Percentiles rank a stretch among this genome's conserved stretches.
These are phyloP conservation scores for Rhinoptilus africanus DNA, from an alignment of 2,113 vertebrate genomes.

Conservation along the genomic window DNA sequence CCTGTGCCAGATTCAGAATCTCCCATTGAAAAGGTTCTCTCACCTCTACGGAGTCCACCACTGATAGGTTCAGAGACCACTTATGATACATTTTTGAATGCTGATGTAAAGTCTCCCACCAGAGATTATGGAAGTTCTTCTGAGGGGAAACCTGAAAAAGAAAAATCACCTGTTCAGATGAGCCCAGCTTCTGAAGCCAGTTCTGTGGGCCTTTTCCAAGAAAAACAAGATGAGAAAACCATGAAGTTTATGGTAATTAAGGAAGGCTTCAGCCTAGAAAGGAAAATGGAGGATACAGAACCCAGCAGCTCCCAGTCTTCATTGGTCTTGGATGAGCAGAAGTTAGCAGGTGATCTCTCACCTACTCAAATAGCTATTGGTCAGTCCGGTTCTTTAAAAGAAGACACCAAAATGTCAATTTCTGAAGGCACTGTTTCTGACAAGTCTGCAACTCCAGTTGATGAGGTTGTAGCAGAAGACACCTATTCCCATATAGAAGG, in stretches of 20 bases:
- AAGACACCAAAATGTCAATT: slow-evolving; percentile 98
- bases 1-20: slow-evolving; percentile 80
- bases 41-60: slow-evolving; percentile 78
- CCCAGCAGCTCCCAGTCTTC: slow-evolving; percentile 62
- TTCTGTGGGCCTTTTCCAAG: slow-evolving; percentile 58
- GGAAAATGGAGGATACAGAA: slow-evolving; percentile 49
- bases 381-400: slow-evolving; percentile 84
- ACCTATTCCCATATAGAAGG: slow-evolving; percentile 92
- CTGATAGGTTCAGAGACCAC: slow-evolving; percentile 74
- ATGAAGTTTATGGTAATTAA: not conserved
- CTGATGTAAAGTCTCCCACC: slow-evolving; percentile 59
- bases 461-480: slow-evolving; percentile 93
- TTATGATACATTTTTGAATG: slow-evolving; percentile 75
- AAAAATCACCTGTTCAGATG: slow-evolving; percentile 66
- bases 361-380: slow-evolving; percentile 80
- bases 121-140: slow-evolving; percentile 48
- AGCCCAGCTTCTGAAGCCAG: slow-evolving; percentile 72
- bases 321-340: slow-evolving; percentile 72
- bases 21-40: slow-evolving; percentile 80
- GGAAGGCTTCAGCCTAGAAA: not conserved
- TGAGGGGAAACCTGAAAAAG: slow-evolving; percentile 62
- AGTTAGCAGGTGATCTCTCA: slow-evolving; percentile 75
- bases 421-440: slow-evolving; percentile 96
- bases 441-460: slow-evolving; percentile 90
- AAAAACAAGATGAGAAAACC: not conserved